phyloP scores from a whole-genome alignment of 2,797 vertebrate genomes.

The Characodon lateralis region DNA sequence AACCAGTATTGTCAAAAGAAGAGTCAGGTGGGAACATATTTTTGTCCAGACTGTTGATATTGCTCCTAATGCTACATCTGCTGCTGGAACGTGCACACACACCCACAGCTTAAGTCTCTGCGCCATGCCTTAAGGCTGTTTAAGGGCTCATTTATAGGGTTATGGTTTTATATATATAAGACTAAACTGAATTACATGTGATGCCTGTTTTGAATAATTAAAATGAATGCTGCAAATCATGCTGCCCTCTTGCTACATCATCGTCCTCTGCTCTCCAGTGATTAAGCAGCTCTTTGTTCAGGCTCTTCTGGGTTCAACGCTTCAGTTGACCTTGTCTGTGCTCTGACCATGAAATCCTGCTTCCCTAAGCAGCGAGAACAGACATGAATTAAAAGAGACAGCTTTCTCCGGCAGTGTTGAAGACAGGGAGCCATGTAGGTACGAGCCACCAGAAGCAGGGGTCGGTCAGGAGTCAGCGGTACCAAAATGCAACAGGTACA shows the following conservation, averaged over 20 bases:
- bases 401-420: conserved; percentile 21
- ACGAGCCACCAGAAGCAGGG: conserved; percentile 46
- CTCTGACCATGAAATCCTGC: conserved; percentile 12
- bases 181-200: background rate
- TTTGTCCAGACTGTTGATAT: conserved; percentile 25
- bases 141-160: conserved; percentile 28
- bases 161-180: background rate
- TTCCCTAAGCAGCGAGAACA: conserved; percentile 9
- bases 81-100: conserved; percentile 18
- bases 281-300: conserved; percentile 18
- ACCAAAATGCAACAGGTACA: conserved; percentile 52
- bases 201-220: background rate
- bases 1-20: conserved; percentile 48
- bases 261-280: conserved; percentile 19
- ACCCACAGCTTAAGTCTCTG: conserved; percentile 15
- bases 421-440: conserved; percentile 14
- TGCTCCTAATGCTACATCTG: conserved; percentile 32
- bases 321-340: conserved; percentile 19
- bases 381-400: conserved; percentile 33
- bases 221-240: conserved; percentile 2
- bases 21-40: conserved; percentile 45
- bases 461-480: conserved; percentile 36
- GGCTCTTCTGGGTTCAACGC: conserved; percentile 9
- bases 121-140: background rate
- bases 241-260: background rate